Conservation (phyloP, 2,797 vertebrate species). For the Furcifer pardalis region DNA sequence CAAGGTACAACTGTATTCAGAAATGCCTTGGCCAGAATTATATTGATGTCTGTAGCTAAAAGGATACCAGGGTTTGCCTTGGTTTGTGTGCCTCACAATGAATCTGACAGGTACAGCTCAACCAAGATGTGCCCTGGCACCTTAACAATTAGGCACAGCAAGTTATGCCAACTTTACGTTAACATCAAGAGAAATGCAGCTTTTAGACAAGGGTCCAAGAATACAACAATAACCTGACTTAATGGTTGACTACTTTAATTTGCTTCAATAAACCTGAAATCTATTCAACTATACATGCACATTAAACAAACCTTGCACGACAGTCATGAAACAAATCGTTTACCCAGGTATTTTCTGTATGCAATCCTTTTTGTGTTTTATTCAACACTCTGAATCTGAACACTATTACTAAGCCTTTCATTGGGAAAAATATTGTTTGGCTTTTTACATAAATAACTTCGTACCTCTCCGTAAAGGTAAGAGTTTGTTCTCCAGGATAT, state of each 20-base stretch:
- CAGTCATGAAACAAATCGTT: neutral
- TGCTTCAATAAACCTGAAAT: neutral
- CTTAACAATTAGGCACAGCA: too few relatives aligned
- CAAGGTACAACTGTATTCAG: too few relatives aligned
- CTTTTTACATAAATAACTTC: neutral
- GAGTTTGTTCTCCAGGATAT: conserved; percentile 94
- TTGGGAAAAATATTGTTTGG: neutral
- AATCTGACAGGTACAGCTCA: too few relatives aligned
- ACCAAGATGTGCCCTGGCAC: too few relatives aligned
- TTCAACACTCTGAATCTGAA: neutral
- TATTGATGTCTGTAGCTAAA: too few relatives aligned
- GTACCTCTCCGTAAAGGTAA: conserved; percentile 90
- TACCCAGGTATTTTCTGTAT: neutral
- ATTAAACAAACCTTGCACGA: neutral
- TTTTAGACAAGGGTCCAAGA: neutral
- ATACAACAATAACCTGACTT: neutral
- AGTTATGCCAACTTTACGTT: too few relatives aligned
- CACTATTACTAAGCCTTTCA: neutral
- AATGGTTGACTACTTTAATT: neutral
- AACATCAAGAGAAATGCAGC: too few relatives aligned
- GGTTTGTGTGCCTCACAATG: too few relatives aligned
- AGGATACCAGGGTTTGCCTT: too few relatives aligned
- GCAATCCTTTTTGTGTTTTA: neutral
- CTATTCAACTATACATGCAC: neutral
- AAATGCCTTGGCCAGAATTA: neutral